Percentiles rank a stretch among this genome's conserved stretches.
These are phyloP conservation scores for Scolanthus callimorphus DNA, from an alignment of 92 coral and sea anemone species.

Conservation along the genomic window DNA sequence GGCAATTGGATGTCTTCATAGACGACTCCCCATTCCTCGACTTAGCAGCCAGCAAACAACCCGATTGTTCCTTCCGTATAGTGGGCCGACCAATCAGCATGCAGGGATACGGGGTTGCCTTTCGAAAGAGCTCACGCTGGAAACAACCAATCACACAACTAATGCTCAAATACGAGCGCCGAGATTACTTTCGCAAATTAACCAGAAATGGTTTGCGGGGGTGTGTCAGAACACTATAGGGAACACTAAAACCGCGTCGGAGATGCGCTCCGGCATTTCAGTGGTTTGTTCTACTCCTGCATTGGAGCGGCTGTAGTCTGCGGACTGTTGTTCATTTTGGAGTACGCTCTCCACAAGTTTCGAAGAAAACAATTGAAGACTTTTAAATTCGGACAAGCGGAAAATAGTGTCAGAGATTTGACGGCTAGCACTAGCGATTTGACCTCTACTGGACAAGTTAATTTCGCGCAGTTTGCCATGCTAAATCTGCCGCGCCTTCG, in stretches of 20 bases:
- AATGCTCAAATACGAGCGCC: conserved; percentile 47
- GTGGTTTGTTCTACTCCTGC: conserved; percentile 48
- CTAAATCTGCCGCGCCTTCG: too few species aligned
- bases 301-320: conserved; percentile 22
- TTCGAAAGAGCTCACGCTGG: conserved; percentile 60
- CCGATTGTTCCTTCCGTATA: conserved; percentile 59
- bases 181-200: conserved; percentile 55
- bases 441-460: neutral
- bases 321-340: conserved; percentile 26
- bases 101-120: conserved; percentile 50
- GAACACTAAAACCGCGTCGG: conserved; percentile 14
- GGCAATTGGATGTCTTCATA: conserved; percentile 63
- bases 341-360: conserved; percentile 27
- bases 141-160: conserved; percentile 49
- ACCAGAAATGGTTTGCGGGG: conserved; percentile 65
- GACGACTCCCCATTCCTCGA: conserved; percentile 81
- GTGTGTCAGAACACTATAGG: conserved; percentile 33
- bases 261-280: conserved; percentile 44
- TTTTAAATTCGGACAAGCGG: conserved; percentile 5
- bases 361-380: conserved; percentile 11
- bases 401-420: conserved; percentile 16
- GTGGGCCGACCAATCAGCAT: conserved; percentile 60
- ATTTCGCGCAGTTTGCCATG: neutral
- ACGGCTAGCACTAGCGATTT: neutral
- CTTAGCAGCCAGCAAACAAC: conserved; percentile 59